A percentile compares a stretch with the other conserved stretches of the same genome.
Evolutionary conservation across 2,113 vertebrate genomes (phyloP).

Genomic region (Crotalus viridis): DNA sequence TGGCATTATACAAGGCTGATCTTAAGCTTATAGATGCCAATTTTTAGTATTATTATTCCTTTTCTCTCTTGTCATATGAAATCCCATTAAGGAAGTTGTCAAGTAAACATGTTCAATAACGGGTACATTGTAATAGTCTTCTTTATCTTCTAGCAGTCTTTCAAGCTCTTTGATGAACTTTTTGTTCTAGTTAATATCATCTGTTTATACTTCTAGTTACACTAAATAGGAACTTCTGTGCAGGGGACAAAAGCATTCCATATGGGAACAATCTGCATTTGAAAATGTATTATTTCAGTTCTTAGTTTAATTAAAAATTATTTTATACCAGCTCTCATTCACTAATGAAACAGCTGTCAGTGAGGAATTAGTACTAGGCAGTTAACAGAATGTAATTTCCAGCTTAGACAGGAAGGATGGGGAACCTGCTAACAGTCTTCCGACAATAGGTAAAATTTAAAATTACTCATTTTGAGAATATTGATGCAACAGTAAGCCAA

Average conservation of each 20-base stretch:
- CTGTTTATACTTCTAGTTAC: slow-evolving; percentile 31
- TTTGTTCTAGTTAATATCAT: slow-evolving; percentile 45
- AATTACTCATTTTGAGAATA: slow-evolving; percentile 43
- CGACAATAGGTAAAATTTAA: slow-evolving; percentile 48
- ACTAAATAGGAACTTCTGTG: slow-evolving; percentile 34
- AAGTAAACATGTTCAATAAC: background rate
- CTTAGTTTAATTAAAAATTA: slow-evolving; percentile 59
- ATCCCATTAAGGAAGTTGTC: background rate
- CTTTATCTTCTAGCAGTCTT: slow-evolving; percentile 24
- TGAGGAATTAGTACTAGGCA: slow-evolving; percentile 59
- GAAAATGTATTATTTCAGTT: slow-evolving; percentile 39
- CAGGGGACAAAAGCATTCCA: background rate
- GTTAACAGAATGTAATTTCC: slow-evolving; percentile 52
- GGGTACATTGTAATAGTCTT: background rate
- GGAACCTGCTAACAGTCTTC: slow-evolving; percentile 41
- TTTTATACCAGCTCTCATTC: slow-evolving; percentile 53
- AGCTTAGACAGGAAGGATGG: slow-evolving; percentile 38
- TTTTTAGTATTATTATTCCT: background rate
- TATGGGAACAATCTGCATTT: slow-evolving; percentile 8
- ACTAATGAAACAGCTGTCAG: slow-evolving; percentile 58
- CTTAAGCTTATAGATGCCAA: background rate
- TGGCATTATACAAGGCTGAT: background rate
- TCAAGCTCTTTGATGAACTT: slow-evolving; percentile 48
- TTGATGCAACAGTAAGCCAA: slow-evolving; percentile 27
- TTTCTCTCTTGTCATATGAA: background rate